Conservation (phyloP, 1,140 invertebrate genomes). For the Trichoplusia ni region DNA sequence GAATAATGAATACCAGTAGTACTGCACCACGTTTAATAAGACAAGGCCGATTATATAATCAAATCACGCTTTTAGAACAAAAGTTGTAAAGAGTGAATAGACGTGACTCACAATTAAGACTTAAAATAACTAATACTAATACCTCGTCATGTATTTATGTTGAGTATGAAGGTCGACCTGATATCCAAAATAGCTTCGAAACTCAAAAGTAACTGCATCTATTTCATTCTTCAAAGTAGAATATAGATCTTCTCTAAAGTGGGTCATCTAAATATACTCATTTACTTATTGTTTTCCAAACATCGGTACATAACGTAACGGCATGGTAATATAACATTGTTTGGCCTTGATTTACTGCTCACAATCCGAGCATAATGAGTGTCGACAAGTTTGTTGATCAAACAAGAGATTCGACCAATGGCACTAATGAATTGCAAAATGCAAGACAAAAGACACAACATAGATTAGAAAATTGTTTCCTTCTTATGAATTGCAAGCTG, state of each 20-base stretch:
- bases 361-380: constrained; percentile 27
- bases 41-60: too few relatives aligned
- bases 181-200: neutral
- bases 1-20: too few relatives aligned
- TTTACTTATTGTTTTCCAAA: constrained; percentile 40
- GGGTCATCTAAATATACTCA: constrained; percentile 37
- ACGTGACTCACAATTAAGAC: neutral
- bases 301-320: constrained; percentile 41
- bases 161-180: neutral
- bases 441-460: constrained; percentile 11
- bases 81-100: too few relatives aligned
- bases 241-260: neutral
- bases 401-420: constrained; percentile 27
- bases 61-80: too few relatives aligned
- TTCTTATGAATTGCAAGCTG: constrained; percentile 31
- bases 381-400: constrained; percentile 18
- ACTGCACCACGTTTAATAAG: too few relatives aligned
- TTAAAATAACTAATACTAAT: too few relatives aligned
- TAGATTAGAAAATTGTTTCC: constrained; percentile 37
- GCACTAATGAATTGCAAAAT: neutral
- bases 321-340: constrained; percentile 24
- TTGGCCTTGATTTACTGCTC: constrained; percentile 32
- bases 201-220: constrained; percentile 12
- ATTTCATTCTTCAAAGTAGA: constrained; percentile 2
- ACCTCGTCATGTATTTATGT: neutral